Percentiles rank a stretch among this genome's conserved stretches.
phyloP scores from a whole-genome alignment of 2,113 vertebrate species.

The Calonectris borealis region DNA sequence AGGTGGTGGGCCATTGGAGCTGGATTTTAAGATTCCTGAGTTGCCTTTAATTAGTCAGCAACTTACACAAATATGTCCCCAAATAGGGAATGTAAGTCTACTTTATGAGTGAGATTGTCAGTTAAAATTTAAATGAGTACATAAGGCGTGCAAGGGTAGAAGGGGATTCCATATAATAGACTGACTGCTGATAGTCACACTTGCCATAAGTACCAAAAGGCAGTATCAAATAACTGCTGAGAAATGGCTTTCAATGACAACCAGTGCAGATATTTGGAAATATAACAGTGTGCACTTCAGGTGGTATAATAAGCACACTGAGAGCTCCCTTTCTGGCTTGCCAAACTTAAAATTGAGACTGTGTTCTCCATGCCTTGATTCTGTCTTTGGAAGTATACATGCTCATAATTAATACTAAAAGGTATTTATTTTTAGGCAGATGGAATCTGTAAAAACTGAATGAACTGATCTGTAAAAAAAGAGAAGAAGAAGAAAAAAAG shows the following conservation, averaged over 20 bases:
- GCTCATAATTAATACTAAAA: background rate
- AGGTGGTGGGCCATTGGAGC: background rate
- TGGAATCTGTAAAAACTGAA: background rate
- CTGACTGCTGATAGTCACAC: background rate
- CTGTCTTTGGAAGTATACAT: background rate
- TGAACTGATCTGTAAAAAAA: background rate
- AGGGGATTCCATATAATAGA: background rate
- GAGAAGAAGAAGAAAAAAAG: background rate
- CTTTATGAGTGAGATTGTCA: background rate
- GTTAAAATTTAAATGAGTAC: background rate
- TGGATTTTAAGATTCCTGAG: background rate
- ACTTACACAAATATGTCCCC: background rate
- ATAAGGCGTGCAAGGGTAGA: background rate
- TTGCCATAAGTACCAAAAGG: background rate
- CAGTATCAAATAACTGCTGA: background rate
- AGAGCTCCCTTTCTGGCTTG: background rate
- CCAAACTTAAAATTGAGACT: background rate
- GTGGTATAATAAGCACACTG: background rate
- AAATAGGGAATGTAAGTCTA: background rate
- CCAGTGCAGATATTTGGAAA: background rate
- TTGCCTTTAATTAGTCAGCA: background rate
- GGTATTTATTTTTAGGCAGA: background rate
- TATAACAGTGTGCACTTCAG: background rate
- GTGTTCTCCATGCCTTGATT: background rate
- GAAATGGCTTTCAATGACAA: background rate